phyloP scores from a whole-genome alignment of 2,888 invertebrate genomes.

The Melanchra persicariae region DNA sequence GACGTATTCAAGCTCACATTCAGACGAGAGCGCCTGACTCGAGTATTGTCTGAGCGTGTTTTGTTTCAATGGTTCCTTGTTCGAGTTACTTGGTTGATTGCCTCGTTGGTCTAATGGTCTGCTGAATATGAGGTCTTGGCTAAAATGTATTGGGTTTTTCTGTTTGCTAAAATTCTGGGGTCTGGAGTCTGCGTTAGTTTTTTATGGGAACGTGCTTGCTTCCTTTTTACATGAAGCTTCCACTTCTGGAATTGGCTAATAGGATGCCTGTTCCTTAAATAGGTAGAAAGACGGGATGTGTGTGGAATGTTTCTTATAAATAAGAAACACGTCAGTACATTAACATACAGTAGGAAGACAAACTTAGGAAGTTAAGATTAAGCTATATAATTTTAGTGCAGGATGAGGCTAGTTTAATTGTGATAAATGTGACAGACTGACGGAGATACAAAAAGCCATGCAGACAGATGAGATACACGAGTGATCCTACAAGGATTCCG shows the following conservation, averaged over 20 bases:
- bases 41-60: slow-evolving; percentile 25
- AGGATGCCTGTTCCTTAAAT: no score
- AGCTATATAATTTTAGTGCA: neutral
- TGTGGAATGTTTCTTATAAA: no score
- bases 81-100: slow-evolving; percentile 6
- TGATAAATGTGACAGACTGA: neutral
- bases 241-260: no score
- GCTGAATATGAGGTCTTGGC: neutral
- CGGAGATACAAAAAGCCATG: no score
- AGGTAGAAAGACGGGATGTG: neutral
- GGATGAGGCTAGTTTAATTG: neutral
- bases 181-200: neutral
- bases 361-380: neutral
- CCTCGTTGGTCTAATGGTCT: neutral
- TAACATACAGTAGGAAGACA: no score
- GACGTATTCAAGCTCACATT: slow-evolving; percentile 15
- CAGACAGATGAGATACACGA: no score
- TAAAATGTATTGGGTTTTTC: slow-evolving; percentile 5
- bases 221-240: no score
- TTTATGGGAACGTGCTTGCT: no score
- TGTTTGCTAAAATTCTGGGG: no score
- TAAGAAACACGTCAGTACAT: neutral
- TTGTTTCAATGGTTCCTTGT: slow-evolving; percentile 20
- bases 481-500: neutral
- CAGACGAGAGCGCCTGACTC: neutral